phyloP scores from a whole-genome alignment of 1,140 invertebrate species.

The Drosophila jambulina region DNA sequence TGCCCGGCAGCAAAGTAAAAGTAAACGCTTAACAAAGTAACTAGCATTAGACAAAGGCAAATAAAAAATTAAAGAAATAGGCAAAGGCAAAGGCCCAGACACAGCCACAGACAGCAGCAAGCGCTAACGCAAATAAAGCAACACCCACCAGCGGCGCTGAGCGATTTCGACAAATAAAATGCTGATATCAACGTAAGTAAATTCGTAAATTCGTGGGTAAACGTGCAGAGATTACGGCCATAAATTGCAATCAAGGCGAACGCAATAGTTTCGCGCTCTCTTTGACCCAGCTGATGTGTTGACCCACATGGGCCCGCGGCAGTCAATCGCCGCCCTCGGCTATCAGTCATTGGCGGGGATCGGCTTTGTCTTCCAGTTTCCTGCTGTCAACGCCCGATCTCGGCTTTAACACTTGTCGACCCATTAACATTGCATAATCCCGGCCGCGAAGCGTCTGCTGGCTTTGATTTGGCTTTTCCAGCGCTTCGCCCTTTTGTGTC shows the following conservation, averaged over 20 bases:
- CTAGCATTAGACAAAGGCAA: conserved; percentile 59
- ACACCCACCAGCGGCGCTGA: conserved; percentile 55
- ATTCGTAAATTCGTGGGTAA: conserved; percentile 61
- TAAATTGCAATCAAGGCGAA: conserved; percentile 67
- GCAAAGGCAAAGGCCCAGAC: conserved; percentile 16
- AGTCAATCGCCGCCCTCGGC: conserved; percentile 28
- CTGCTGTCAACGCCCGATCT: conserved; percentile 65
- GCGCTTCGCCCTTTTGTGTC: conserved; percentile 60
- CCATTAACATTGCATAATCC: conserved; percentile 70
- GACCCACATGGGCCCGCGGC: conserved; percentile 60
- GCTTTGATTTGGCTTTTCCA: conserved; percentile 70
- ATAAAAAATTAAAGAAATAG: conserved; percentile 45
- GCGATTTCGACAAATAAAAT: conserved; percentile 51
- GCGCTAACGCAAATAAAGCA: conserved; percentile 42
- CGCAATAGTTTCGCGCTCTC: conserved; percentile 30
- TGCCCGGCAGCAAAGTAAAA: conserved; percentile 59
- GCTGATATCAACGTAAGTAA: conserved; percentile 83
- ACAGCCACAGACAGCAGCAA: not conserved
- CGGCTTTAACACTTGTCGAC: conserved; percentile 61
- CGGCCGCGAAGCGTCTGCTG: conserved; percentile 12
- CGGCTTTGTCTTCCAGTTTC: conserved; percentile 50
- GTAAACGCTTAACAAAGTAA: conserved; percentile 60
- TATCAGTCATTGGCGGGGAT: conserved; percentile 36
- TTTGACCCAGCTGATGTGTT: conserved; percentile 67
- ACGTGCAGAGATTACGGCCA: conserved; percentile 42